Conservation (phyloP, 2,888 invertebrate species). For the Acrobeloides nanus region DNA sequence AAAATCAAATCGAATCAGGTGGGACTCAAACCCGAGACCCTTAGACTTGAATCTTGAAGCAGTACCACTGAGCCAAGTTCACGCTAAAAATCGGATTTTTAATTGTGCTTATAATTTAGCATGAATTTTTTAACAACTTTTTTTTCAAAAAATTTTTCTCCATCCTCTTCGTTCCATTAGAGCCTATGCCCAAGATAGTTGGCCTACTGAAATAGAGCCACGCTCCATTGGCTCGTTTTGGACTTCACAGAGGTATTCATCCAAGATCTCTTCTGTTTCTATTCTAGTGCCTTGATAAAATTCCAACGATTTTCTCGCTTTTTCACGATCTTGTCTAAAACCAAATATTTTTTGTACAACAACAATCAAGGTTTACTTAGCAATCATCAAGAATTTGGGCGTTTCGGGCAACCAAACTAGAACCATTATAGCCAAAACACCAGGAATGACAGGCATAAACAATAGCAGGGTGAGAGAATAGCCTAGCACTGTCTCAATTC, state of each 20-base stretch:
- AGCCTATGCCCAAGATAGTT: too few species aligned
- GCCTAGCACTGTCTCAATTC: slow-evolving; percentile 34
- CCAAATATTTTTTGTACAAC: not conserved
- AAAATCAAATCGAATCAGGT: too few species aligned
- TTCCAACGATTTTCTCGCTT: slow-evolving; percentile 21
- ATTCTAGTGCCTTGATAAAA: slow-evolving; percentile 34
- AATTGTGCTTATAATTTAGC: too few species aligned
- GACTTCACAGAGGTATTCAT: slow-evolving; percentile 18
- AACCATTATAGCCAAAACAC: slow-evolving; percentile 34
- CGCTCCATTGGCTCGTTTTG: slow-evolving; percentile 9
- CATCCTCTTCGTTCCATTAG: too few species aligned
- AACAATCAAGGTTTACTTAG: too few species aligned
- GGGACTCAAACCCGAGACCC: too few species aligned
- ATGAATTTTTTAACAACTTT: too few species aligned
- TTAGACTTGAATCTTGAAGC: too few species aligned
- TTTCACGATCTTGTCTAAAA: slow-evolving; percentile 25
- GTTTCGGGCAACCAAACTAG: slow-evolving; percentile 42
- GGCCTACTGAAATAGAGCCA: slow-evolving; percentile 1
- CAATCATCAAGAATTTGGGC: slow-evolving; percentile 37
- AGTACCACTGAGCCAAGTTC: too few species aligned
- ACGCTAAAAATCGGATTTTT: too few species aligned
- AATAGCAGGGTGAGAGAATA: slow-evolving; percentile 40
- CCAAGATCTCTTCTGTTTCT: slow-evolving; percentile 17
- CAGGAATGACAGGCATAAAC: slow-evolving; percentile 41
- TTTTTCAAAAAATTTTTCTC: too few species aligned